Evolutionary conservation across 2,797 vertebrate species (phyloP), one percentile per base, ranked within the genome.

Genomic region (Kryptolebias ocellatus): DNA sequence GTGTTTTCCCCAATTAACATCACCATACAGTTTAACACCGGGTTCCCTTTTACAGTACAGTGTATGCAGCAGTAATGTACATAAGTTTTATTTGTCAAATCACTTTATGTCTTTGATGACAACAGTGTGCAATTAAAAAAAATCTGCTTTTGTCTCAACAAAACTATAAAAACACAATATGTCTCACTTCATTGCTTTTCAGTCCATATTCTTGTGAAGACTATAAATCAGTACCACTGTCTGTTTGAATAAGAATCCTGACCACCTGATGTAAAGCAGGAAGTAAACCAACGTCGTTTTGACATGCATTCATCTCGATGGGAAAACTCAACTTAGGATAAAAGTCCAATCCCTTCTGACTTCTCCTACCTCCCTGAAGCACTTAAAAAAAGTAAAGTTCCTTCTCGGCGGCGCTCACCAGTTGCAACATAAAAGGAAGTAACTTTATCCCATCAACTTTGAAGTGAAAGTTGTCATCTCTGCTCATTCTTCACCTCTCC

Each of bases 381-480:
- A 46, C 70, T 86, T 84, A 77, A 80, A 86, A 81, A 24, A 51
- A 81, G 77, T 60, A 62, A 80, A 83, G 81, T 81, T 83, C 42
- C 76, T 80, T 86, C 79, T 80, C 72, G 69, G 76, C 54, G 0
- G 62, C 27, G 3, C 64, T 81, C 85, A 83, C 76, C 85, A 84
- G 83, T 87, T 83, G 83, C 84, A 87, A 84, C 88, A 90, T 92
- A 80, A 92, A 92, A 91, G 90, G 84, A 81, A 87, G 85, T 79
- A 87, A 88, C 86, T 87, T 85, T 60, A 88, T 86, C 82, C 80
- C 81, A 61, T 90, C 88, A 85, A 90, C 90, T 90, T 91, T 92
- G 87, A 92, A 92, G 90, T 90, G 76, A 79, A 83, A 82, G 72
- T 85, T 90, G 90, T 90, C 90, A 89, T 90, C 84, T 89, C 74